Percentiles rank a stretch among this genome's conserved stretches.
Evolutionary conservation across 35 echinoderm and acorn worm genomes (phyloP).

Genomic region (Stichopus chloronotus): DNA sequence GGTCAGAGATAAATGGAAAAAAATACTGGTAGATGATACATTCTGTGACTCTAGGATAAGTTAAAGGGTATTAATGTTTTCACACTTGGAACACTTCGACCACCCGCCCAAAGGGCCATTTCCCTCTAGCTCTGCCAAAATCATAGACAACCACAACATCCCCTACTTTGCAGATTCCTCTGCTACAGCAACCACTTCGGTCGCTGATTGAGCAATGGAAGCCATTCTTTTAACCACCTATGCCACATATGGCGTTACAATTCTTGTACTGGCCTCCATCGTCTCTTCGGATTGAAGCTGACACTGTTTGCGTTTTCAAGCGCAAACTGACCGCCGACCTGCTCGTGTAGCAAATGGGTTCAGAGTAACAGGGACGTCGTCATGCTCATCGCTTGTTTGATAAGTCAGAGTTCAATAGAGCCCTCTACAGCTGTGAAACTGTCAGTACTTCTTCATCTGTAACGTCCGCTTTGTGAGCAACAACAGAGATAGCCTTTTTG

Average conservation of each 20-base stretch:
- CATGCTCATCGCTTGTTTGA: slow-evolving; percentile 4
- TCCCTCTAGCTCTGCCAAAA: slow-evolving; percentile 19
- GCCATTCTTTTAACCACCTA: slow-evolving; percentile 54
- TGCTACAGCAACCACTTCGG: slow-evolving; percentile 39
- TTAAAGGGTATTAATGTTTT: too few species aligned
- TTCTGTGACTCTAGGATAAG: too few species aligned
- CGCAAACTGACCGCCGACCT: slow-evolving; percentile 54
- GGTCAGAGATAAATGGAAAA: too few species aligned
- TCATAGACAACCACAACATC: slow-evolving; percentile 60
- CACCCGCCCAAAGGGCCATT: slow-evolving; percentile 58
- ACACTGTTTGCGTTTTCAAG: slow-evolving; percentile 1
- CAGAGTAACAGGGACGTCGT: slow-evolving; percentile 21
- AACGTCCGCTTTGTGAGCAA: slow-evolving; percentile 54
- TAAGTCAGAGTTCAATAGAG: slow-evolving; percentile 56
- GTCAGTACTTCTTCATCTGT: slow-evolving; percentile 55
- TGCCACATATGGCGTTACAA: slow-evolving; percentile 29
- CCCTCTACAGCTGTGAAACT: slow-evolving; percentile 36
- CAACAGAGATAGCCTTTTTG: slow-evolving; percentile 15
- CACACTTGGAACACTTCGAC: slow-evolving; percentile 5
- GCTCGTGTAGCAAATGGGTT: slow-evolving; percentile 58
- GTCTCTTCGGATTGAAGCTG: slow-evolving; percentile 14
- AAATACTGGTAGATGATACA: too few species aligned
- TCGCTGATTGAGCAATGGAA: slow-evolving; percentile 50
- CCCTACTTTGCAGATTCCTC: slow-evolving; percentile 40
- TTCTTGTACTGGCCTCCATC: slow-evolving; percentile 49